Conservation (phyloP, 2,113 vertebrate genomes). For the Channa argus region DNA sequence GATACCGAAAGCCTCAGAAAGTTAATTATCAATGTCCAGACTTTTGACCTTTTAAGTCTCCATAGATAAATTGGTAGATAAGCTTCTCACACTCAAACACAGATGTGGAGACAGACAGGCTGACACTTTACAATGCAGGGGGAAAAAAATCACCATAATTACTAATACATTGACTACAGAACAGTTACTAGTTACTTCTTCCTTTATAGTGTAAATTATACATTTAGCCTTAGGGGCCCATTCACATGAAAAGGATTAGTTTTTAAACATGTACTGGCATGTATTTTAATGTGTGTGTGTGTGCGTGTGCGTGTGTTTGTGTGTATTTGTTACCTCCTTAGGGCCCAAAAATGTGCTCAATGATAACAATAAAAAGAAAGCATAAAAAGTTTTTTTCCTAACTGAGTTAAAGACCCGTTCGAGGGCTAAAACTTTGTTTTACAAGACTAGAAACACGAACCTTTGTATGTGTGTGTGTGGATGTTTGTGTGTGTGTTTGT, state of each 20-base stretch:
- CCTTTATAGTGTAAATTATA: neutral
- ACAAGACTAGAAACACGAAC: too few relatives aligned
- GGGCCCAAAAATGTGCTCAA: too few relatives aligned
- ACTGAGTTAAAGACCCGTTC: too few relatives aligned
- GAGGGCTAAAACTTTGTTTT: too few relatives aligned
- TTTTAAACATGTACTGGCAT: neutral
- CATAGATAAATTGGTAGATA: conserved; percentile 30
- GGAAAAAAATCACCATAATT: neutral
- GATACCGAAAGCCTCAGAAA: conserved; percentile 16
- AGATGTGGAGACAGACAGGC: neutral
- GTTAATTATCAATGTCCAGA: conserved; percentile 55
- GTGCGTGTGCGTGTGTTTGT: too few relatives aligned
- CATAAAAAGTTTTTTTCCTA: too few relatives aligned
- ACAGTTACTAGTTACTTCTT: neutral
- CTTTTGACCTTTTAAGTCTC: conserved; percentile 6
- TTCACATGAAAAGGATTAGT: neutral
- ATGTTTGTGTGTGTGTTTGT: neutral
- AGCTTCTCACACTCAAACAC: conserved; percentile 9
- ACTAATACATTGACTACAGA: conserved; percentile 6
- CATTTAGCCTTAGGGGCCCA: neutral
- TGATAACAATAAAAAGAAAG: too few relatives aligned
- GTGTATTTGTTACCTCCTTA: too few relatives aligned
- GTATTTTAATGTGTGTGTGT: neutral
- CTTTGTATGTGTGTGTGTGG: too few relatives aligned
- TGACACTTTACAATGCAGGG: neutral